phyloP scores from a whole-genome alignment of 1,140 invertebrate species.

The Melanaphis sacchari region DNA sequence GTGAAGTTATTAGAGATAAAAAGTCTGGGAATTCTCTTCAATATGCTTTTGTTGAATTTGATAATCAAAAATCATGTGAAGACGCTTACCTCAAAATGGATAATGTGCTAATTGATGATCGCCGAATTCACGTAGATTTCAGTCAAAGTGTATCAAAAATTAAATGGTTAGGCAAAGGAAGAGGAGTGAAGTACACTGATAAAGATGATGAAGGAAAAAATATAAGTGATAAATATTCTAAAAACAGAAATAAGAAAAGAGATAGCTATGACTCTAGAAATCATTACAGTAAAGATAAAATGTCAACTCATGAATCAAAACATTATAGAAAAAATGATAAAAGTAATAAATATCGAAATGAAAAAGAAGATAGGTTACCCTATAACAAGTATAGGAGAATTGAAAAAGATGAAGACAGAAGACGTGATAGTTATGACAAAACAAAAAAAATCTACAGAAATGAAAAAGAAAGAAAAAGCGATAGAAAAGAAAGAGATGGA shows the following conservation, averaged over 20 bases:
- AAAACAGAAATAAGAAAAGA: conserved; percentile 23
- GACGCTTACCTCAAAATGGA: conserved; percentile 99
- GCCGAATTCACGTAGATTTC: conserved; percentile 99
- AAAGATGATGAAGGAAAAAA: conserved; percentile 57
- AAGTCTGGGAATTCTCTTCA: conserved; percentile 94
- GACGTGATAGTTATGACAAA: conserved; percentile 58
- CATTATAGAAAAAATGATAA: not conserved
- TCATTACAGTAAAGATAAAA: not conserved
- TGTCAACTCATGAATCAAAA: not conserved
- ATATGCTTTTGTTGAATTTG: conserved; percentile 99
- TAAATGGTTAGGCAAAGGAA: conserved; percentile 85
- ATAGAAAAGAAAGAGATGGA: conserved; percentile 57
- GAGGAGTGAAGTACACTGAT: conserved; percentile 69
- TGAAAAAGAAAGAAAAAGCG: conserved; percentile 54
- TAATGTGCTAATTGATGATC: conserved; percentile 98
- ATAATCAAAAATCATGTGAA: conserved; percentile 93
- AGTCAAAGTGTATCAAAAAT: conserved; percentile 97
- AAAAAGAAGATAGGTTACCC: conserved; percentile 50
- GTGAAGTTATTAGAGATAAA: conserved; percentile 96
- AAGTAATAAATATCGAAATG: conserved; percentile 32
- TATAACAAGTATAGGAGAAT: conserved; percentile 41
- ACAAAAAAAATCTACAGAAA: conserved; percentile 57
- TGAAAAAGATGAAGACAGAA: conserved; percentile 55
- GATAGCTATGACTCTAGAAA: not conserved
- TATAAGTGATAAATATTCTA: conserved; percentile 51